A percentile compares a stretch with the other conserved stretches of the same genome.
These are phyloP conservation scores for Hymenochirus boettgeri DNA, from an alignment of 2,113 vertebrate genomes.

Conservation along the genomic window DNA sequence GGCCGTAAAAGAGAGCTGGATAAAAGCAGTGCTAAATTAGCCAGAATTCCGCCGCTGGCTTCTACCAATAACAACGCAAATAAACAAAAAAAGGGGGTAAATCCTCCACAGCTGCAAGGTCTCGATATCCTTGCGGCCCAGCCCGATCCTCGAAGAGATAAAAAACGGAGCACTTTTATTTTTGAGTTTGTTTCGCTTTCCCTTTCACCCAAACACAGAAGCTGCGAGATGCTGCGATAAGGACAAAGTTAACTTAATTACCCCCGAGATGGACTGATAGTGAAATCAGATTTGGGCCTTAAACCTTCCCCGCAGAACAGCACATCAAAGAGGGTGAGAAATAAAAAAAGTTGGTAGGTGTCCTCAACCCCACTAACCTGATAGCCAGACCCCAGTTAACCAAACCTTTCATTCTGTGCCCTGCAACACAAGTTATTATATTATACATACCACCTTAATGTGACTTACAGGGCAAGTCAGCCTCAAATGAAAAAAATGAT, in stretches of 20 bases:
- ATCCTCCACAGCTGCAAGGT: constrained; percentile 47
- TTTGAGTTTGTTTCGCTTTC: constrained; percentile 14
- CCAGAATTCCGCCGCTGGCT: constrained; percentile 64
- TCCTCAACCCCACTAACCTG: too few species aligned
- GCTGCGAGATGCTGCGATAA: constrained; percentile 49
- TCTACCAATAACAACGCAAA: constrained; percentile 56
- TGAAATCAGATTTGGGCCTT: neutral
- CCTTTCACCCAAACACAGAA: constrained; percentile 28
- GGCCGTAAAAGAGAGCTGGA: constrained; percentile 61
- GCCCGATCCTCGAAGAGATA: constrained; percentile 17
- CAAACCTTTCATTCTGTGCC: too few species aligned
- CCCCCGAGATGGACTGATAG: constrained; percentile 20
- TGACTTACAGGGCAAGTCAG: too few species aligned
- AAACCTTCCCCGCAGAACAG: neutral
- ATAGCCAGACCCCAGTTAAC: too few species aligned
- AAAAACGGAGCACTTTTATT: constrained; percentile 36
- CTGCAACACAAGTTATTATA: too few species aligned
- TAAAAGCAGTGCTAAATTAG: constrained; percentile 71
- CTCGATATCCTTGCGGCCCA: constrained; percentile 30
- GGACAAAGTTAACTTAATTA: constrained; percentile 43
- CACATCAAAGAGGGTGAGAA: constrained; percentile 26
- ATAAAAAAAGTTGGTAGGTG: too few species aligned
- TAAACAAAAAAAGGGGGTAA: constrained; percentile 51
- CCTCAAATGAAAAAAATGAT: too few species aligned
- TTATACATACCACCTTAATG: too few species aligned